Percentiles rank a stretch among this genome's conserved stretches.
These are phyloP conservation scores for Tiphia femorata DNA, from an alignment of 2,888 invertebrate genomes.

Conservation along the genomic window DNA sequence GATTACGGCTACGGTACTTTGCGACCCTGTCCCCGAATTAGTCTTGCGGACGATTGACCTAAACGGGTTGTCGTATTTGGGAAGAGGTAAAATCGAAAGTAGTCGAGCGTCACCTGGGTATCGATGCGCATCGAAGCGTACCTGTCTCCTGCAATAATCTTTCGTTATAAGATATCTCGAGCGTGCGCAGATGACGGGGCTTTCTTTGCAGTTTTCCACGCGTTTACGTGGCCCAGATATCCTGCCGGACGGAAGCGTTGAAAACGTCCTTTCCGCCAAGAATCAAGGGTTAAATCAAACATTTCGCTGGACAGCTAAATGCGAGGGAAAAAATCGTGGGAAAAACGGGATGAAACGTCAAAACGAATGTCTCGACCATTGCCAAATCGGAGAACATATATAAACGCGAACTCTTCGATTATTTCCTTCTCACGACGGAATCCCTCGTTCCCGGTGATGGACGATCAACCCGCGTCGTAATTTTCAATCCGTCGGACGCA, in stretches of 20 bases:
- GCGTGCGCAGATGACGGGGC: constrained; percentile 18
- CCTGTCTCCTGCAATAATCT: constrained; percentile 28
- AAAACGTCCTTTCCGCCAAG: constrained; percentile 24
- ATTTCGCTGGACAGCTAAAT: constrained; percentile 7
- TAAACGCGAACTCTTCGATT: too few relatives aligned
- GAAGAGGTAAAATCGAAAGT: not conserved
- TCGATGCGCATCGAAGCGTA: not conserved
- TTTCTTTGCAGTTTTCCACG: constrained; percentile 3
- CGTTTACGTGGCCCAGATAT: constrained; percentile 47
- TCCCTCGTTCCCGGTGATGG: too few relatives aligned
- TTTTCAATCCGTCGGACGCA: too few relatives aligned
- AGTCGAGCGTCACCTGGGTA: not conserved
- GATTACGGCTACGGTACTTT: too few relatives aligned
- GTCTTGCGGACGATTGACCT: too few relatives aligned
- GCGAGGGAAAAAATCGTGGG: not conserved
- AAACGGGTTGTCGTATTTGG: not conserved
- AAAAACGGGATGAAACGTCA: not conserved
- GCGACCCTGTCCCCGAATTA: too few relatives aligned
- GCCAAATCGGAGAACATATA: too few relatives aligned
- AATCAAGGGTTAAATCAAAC: constrained; percentile 22
- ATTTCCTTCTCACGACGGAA: too few relatives aligned
- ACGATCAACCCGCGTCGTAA: too few relatives aligned
- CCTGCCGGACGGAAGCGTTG: constrained; percentile 40
- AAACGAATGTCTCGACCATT: too few relatives aligned
- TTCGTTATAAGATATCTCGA: constrained; percentile 28